phyloP scores from a whole-genome alignment of 2,888 invertebrate species.

The Oasisia sp. region DNA sequence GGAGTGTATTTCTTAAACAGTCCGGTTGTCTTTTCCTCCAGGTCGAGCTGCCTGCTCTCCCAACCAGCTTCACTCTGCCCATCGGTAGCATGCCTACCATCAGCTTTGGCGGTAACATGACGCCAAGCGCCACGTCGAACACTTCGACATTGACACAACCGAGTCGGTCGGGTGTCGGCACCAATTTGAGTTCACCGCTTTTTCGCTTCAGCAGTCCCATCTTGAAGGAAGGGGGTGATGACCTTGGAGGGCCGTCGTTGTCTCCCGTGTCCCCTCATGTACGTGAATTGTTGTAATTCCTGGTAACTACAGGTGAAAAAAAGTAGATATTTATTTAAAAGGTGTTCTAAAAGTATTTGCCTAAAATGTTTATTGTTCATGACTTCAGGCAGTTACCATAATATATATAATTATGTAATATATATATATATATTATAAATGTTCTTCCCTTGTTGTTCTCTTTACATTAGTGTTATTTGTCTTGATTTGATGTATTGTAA shows the following conservation, averaged over 20 bases:
- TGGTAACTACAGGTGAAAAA: neutral
- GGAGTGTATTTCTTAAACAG: no score
- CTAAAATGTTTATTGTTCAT: no score
- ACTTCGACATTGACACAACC: conserved; percentile 13
- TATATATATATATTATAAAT: no score
- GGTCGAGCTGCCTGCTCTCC: conserved; percentile 55
- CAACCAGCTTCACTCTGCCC: conserved; percentile 68
- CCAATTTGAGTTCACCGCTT: neutral
- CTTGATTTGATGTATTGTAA: no score
- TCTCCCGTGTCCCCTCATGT: neutral
- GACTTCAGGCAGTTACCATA: no score
- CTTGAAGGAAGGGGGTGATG: neutral
- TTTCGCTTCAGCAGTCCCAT: neutral
- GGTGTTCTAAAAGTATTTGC: no score
- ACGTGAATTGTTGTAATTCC: neutral
- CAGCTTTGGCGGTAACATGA: conserved; percentile 62
- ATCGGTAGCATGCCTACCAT: conserved; percentile 73
- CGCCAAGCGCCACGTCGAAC: neutral
- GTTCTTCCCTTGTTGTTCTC: no score
- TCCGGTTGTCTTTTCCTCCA: conserved; percentile 31
- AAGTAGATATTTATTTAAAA: neutral
- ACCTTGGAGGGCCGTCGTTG: neutral
- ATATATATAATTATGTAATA: no score
- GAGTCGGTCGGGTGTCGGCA: neutral
- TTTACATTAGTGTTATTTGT: no score